phyloP scores from a whole-genome alignment of 2,797 vertebrate genomes.

The Clarias pachynema region DNA sequence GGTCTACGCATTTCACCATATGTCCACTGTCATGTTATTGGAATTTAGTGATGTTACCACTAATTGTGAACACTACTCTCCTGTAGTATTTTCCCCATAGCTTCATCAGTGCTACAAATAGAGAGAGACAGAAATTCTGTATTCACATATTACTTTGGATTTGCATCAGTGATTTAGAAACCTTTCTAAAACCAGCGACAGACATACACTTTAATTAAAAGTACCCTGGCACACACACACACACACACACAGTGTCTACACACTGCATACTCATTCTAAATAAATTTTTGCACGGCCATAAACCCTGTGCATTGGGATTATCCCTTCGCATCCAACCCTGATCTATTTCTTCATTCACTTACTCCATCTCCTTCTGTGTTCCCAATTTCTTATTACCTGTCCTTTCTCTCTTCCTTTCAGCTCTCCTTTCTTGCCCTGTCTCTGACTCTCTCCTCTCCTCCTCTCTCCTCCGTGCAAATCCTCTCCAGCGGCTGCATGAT shows the following conservation, averaged over 20 bases:
- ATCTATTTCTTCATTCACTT: conserved; percentile 37
- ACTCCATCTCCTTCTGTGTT: conserved; percentile 25
- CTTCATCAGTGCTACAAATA: background rate
- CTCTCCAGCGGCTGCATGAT: conserved; percentile 19
- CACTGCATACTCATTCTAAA: conserved; percentile 55
- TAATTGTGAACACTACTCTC: background rate
- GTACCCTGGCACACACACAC: conserved; percentile 11
- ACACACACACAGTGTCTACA: conserved; percentile 20
- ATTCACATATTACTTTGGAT: conserved; percentile 50
- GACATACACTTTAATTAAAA: conserved; percentile 63
- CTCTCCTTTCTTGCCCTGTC: conserved; percentile 22
- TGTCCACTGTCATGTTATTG: conserved; percentile 27
- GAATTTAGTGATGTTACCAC: conserved; percentile 18
- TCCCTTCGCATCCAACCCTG: conserved; percentile 36
- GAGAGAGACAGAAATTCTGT: conserved; percentile 16
- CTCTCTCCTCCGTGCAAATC: conserved; percentile 25
- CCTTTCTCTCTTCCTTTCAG: background rate
- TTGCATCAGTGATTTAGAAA: conserved; percentile 61
- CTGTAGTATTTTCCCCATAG: background rate
- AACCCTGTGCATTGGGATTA: conserved; percentile 56
- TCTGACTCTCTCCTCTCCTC: background rate
- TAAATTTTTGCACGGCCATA: conserved; percentile 56
- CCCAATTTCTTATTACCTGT: background rate
- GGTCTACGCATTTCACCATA: conserved; percentile 14
- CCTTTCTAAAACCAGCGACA: conserved; percentile 55